Percentiles rank a stretch among this genome's conserved stretches.
These are phyloP conservation scores for Rhinogobio ventralis DNA, from an alignment of 2,797 vertebrate genomes.

Conservation along the genomic window DNA sequence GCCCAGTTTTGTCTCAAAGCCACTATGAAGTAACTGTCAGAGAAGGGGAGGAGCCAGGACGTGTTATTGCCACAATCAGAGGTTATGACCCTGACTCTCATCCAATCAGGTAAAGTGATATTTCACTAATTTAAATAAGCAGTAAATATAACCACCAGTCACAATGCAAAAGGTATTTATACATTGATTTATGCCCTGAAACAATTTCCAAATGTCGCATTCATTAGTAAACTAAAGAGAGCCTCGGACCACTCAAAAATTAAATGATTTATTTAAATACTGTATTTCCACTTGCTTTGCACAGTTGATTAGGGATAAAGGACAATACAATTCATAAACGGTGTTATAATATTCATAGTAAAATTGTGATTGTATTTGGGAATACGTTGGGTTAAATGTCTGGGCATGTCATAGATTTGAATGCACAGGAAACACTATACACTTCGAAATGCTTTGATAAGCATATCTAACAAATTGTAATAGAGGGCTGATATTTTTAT, in stretches of 20 bases:
- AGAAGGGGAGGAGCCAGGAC: slow-evolving; percentile 79
- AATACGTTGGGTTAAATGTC: neutral
- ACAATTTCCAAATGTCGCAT: neutral
- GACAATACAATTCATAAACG: neutral
- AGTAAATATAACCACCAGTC: neutral
- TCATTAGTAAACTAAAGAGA: neutral
- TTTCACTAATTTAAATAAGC: neutral
- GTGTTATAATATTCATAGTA: neutral
- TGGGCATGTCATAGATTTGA: neutral
- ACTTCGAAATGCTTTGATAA: neutral
- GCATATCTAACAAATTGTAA: neutral
- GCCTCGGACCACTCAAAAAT: neutral
- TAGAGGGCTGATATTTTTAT: neutral
- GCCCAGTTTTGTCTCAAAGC: slow-evolving; percentile 79
- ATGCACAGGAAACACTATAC: neutral
- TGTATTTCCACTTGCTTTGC: neutral
- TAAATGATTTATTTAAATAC: neutral
- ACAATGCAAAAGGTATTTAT: neutral
- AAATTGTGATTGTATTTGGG: neutral
- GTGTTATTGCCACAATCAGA: slow-evolving; percentile 82
- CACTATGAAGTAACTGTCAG: slow-evolving; percentile 83
- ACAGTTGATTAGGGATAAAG: neutral
- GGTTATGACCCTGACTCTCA: slow-evolving; percentile 80
- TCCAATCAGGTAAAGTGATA: slow-evolving; percentile 74
- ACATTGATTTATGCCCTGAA: neutral